phyloP scores from a whole-genome alignment of 1,140 invertebrate genomes.

The Caenorhabditis latens region DNA sequence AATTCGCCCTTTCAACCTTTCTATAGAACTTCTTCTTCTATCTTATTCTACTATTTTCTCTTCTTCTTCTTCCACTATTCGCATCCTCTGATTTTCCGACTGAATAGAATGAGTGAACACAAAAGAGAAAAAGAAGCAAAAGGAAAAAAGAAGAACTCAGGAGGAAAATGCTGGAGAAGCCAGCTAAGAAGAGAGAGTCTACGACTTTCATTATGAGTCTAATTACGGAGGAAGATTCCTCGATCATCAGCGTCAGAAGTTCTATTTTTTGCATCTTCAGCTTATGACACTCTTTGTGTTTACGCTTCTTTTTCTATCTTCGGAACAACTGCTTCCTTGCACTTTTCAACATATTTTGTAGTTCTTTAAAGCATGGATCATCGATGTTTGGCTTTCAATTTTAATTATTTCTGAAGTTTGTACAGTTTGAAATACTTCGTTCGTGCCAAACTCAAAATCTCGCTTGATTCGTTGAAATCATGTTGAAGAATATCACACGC shows the following conservation, averaged over 20 bases:
- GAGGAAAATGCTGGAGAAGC: constrained; percentile 8
- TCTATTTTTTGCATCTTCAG: background rate
- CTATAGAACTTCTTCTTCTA: constrained; percentile 3
- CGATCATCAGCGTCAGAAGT: background rate
- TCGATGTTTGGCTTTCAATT: no score
- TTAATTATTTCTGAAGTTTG: no score
- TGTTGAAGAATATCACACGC: no score
- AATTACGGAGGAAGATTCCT: constrained; percentile 14
- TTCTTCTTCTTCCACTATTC: background rate
- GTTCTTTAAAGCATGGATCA: no score
- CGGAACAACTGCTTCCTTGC: background rate
- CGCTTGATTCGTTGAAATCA: no score
- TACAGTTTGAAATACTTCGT: no score
- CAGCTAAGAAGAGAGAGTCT: background rate
- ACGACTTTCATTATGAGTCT: background rate
- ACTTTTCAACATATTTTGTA: no score
- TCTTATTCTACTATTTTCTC: background rate
- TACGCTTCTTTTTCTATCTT: background rate
- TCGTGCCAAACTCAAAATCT: no score
- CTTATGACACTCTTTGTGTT: no score
- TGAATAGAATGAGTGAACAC: constrained; percentile 29
- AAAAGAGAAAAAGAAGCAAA: background rate
- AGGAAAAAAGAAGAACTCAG: constrained; percentile 7
- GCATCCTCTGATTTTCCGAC: constrained; percentile 39
- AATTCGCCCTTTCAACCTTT: constrained; percentile 41